Evolutionary conservation across 1,140 invertebrate species (phyloP), one percentile per base, ranked within the genome.

Genomic region (Drosophila littoralis): DNA sequence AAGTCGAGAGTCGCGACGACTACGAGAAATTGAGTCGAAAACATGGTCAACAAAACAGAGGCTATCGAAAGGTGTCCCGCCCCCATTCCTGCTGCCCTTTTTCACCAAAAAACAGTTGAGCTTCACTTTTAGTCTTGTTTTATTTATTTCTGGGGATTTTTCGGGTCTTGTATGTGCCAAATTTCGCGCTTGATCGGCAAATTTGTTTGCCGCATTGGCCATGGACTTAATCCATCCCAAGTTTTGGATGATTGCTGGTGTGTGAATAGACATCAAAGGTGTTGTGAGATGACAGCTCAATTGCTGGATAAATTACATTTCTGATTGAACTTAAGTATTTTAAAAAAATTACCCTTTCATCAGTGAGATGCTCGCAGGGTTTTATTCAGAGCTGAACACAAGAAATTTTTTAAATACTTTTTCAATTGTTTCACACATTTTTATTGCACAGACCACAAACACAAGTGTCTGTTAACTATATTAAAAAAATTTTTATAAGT

Each of bases 181-280:
- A 79, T 79, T 88, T 86, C 65, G 79, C 83, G 82, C 79, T 88
- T 68, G 64, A 83, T 72, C 57, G 72, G 45, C 63, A 46, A 75
- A 61, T 51, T 60, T 79, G 50, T 57, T 71, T 43, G 35, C 40
- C 10, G 22, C 38, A 63, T 68, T 57, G 35, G 48, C 57, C 35
- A 67, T 67, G 75, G 48, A 77, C 57, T 71, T 70, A 42, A 64
- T 68, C 70, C 64, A 70, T 52, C 52, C 15, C 60, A 36, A 68
- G 7, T 70, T 77, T 74, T 45, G 54, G 58, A 48, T 69, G 61
- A 48, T 48, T 28, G 38, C 38, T 48, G 1, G 5, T 2, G 10
- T 1, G 5, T 12, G 22, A 28, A 28, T n/a, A 10, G 2, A 17
- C 9, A 28, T 12, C 7, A 6, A 12, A 6, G 15, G 9, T 22